These are phyloP conservation scores for Erpetoichthys calabaricus DNA, from an alignment of 2,797 vertebrate genomes.

Conservation along the genomic window DNA sequence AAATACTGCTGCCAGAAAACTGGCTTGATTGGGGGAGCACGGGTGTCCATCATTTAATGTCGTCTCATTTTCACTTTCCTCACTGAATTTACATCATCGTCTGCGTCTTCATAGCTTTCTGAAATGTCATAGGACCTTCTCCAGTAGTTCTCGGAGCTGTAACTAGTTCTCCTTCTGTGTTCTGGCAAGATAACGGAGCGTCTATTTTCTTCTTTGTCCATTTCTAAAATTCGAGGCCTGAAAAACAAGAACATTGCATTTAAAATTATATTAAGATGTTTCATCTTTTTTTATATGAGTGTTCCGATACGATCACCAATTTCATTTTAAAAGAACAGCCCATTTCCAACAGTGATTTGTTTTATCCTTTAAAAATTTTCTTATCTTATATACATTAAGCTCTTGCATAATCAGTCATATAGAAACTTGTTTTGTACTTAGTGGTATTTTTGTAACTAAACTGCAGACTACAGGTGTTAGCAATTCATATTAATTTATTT, in stretches of 20 bases:
- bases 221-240: conserved; percentile 89
- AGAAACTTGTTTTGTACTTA: no score
- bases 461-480: no score
- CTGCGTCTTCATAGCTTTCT: conserved; percentile 51
- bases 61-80: conserved; percentile 93
- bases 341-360: no score
- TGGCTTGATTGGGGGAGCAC: neutral
- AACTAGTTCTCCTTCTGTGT: conserved; percentile 56
- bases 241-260: neutral
- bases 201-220: conserved; percentile 97
- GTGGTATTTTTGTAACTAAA: no score
- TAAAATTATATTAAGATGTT: neutral
- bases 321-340: no score
- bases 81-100: conserved; percentile 56
- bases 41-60: conserved; percentile 50
- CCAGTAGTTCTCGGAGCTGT: conserved; percentile 82
- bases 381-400: no score
- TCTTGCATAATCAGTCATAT: no score
- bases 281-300: no score
- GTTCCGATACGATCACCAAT: no score
- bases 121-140: conserved; percentile 64
- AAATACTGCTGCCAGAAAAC: conserved; percentile 19
- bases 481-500: no score
- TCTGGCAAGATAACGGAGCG: conserved; percentile 66
- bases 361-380: no score